A percentile compares a stretch with the other conserved stretches of the same genome.
Evolutionary conservation across 2,797 vertebrate species (phyloP).

Genomic region (Dendrocincla fuliginosa): DNA sequence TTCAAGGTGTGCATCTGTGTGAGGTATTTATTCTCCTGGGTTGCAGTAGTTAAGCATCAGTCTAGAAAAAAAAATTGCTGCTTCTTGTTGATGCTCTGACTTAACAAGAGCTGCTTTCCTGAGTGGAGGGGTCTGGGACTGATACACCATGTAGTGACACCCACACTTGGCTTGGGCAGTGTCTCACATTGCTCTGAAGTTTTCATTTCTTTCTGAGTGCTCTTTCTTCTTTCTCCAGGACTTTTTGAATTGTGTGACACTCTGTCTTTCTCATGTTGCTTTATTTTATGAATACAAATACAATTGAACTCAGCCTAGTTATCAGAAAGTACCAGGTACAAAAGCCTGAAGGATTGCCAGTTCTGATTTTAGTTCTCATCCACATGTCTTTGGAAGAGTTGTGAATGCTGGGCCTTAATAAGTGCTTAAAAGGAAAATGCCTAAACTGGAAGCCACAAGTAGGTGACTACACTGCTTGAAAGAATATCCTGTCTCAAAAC

Average conservation of each 20-base stretch:
- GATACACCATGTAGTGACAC: no score
- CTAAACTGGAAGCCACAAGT: not conserved
- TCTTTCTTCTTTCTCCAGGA: not conserved
- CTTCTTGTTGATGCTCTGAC: not conserved
- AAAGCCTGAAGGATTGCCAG: not conserved
- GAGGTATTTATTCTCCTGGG: not conserved
- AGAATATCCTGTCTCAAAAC: not conserved
- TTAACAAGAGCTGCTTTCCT: not conserved
- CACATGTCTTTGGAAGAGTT: not conserved
- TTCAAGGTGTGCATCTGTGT: not conserved
- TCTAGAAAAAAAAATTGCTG: not conserved
- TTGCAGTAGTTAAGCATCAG: not conserved
- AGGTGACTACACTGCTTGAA: not conserved
- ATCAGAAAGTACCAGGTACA: not conserved
- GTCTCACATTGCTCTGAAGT: not conserved
- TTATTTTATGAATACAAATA: not conserved
- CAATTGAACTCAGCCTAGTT: not conserved
- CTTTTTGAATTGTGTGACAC: not conserved
- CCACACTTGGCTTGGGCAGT: not conserved
- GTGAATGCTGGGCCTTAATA: not conserved
- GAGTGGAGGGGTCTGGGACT: not conserved
- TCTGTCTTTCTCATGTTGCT: not conserved
- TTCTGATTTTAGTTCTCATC: not conserved
- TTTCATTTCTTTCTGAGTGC: not conserved
- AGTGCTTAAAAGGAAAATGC: not conserved